These are phyloP conservation scores for Volucella inanis DNA, from an alignment of 2,888 invertebrate genomes.

Conservation along the genomic window DNA sequence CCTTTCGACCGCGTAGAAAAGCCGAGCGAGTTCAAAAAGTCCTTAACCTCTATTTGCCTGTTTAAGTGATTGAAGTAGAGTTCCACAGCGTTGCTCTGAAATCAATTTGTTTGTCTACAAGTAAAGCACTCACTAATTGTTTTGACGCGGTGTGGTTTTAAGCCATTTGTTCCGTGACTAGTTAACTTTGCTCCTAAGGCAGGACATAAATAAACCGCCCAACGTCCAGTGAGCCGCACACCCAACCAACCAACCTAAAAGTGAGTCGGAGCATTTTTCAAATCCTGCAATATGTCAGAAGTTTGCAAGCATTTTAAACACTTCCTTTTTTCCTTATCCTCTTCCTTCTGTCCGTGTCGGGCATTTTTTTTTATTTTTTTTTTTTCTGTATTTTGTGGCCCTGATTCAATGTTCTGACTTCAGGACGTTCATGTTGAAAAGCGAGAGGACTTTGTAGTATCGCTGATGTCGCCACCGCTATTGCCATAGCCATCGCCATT, in stretches of 20 bases:
- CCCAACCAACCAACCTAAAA: conserved; percentile 25
- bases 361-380: conserved; percentile 12
- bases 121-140: conserved; percentile 71
- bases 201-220: conserved; percentile 66
- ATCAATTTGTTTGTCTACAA: conserved; percentile 73
- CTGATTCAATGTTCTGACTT: conserved; percentile 47
- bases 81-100: conserved; percentile 5
- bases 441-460: conserved; percentile 46
- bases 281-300: conserved; percentile 75
- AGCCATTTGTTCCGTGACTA: conserved; percentile 66
- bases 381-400: conserved; percentile 32
- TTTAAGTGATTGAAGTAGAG: conserved; percentile 6
- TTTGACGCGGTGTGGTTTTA: conserved; percentile 71
- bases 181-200: conserved; percentile 51
- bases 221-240: conserved; percentile 11
- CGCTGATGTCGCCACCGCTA: conserved; percentile 20
- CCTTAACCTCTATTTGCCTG: conserved; percentile 52
- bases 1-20: conserved; percentile 15
- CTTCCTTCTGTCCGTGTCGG: background rate
- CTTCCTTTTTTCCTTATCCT: conserved; percentile 24
- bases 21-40: conserved; percentile 37
- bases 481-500: too few relatives aligned
- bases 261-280: conserved; percentile 62
- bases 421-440: conserved; percentile 33
- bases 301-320: conserved; percentile 69